These are phyloP conservation scores for Pomacea maculata DNA, from an alignment of 1,140 invertebrate species.

Conservation along the genomic window DNA sequence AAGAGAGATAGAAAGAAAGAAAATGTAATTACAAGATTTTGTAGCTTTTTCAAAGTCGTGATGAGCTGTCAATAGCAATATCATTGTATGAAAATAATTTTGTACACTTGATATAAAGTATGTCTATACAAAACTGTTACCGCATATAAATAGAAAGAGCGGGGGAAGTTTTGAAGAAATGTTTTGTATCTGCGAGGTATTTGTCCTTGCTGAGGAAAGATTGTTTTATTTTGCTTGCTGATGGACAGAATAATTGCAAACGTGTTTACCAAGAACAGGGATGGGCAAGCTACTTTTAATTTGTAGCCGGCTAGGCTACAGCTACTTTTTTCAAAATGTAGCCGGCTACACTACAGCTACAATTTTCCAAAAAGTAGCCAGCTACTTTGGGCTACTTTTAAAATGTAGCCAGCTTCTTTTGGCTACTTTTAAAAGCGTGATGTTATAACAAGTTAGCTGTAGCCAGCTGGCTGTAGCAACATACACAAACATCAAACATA, in stretches of 20 bases:
- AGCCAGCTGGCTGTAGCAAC: too few species aligned
- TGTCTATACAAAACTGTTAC: not conserved
- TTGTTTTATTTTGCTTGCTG: not conserved
- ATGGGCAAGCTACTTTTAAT: too few species aligned
- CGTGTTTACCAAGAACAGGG: not conserved
- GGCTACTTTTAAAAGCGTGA: too few species aligned
- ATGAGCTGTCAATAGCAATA: not conserved
- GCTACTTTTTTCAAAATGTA: too few species aligned
- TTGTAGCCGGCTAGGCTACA: too few species aligned
- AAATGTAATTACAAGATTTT: not conserved
- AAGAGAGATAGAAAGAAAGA: not conserved
- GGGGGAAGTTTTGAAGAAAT: not conserved
- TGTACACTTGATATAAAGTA: not conserved
- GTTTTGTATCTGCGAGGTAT: not conserved
- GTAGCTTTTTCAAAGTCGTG: not conserved
- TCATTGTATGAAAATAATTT: not conserved
- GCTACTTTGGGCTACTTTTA: too few species aligned
- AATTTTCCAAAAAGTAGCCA: too few species aligned
- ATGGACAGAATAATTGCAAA: not conserved
- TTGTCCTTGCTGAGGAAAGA: not conserved
- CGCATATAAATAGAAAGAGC: not conserved
- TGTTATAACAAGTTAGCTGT: too few species aligned
- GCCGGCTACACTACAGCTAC: too few species aligned
- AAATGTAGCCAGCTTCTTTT: too few species aligned
- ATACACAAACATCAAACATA: too few species aligned